Percentiles rank a stretch among this genome's conserved stretches.
Conservation (phyloP, 2,797 vertebrate species). For the Pogonophryne albipinna region DNA sequence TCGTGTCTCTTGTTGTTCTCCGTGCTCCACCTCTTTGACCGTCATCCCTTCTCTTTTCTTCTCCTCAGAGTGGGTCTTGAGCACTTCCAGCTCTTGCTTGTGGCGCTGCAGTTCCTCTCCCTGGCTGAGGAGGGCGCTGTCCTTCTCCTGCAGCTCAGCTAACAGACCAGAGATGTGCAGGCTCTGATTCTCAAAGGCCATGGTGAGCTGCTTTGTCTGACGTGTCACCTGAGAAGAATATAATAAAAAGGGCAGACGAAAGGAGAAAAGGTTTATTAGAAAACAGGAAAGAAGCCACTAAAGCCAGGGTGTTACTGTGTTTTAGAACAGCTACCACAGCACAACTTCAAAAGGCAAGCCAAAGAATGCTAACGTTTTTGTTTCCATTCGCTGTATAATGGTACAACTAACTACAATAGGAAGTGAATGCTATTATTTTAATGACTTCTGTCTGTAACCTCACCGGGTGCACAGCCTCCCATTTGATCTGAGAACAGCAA, state of each 20-base stretch:
- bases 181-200: constrained; percentile 87
- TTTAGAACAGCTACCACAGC: neutral
- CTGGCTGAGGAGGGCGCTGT: constrained; percentile 72
- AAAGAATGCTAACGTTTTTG: neutral
- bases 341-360: neutral
- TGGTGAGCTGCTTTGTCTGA: constrained; percentile 85
- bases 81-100: constrained; percentile 61
- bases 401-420: neutral
- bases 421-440: neutral
- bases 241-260: neutral
- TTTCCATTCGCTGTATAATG: neutral
- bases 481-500: too few species aligned
- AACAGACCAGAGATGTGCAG: constrained; percentile 84
- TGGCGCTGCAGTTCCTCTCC: constrained; percentile 75
- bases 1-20: neutral
- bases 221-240: constrained; percentile 74
- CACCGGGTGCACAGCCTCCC: too few species aligned
- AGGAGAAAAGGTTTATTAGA: neutral
- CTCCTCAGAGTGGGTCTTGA: constrained; percentile 47
- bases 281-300: neutral
- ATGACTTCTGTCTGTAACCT: neutral
- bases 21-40: neutral
- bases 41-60: constrained; percentile 6
- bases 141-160: constrained; percentile 82
- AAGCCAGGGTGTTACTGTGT: neutral